phyloP scores from a whole-genome alignment of 2,797 vertebrate species.

The Chelon labrosus region DNA sequence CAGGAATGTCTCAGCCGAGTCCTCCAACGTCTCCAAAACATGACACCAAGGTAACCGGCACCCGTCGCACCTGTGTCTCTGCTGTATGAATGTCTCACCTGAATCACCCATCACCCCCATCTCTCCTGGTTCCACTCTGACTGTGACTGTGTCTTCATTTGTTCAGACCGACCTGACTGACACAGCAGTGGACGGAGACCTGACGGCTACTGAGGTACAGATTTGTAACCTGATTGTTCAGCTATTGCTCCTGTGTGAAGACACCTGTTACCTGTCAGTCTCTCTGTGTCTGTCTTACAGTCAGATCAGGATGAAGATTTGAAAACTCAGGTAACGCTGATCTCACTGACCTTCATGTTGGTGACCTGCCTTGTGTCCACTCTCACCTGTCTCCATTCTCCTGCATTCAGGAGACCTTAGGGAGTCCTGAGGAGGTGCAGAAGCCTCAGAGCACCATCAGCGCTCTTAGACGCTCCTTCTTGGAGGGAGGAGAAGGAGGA shows the following conservation, averaged over 20 bases:
- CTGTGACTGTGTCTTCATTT: not conserved
- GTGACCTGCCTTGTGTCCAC: not conserved
- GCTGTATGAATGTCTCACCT: too few species aligned
- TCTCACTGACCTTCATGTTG: not conserved
- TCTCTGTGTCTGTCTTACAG: constrained; percentile 72
- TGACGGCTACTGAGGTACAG: constrained; percentile 93
- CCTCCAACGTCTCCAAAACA: constrained; percentile 84
- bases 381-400: not conserved
- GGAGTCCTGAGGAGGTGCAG: constrained; percentile 90
- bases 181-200: constrained; percentile 92
- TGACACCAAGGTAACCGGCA: constrained; percentile 89
- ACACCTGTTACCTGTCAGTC: not conserved
- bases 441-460: constrained; percentile 93
- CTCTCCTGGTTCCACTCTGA: too few species aligned
- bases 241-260: not conserved
- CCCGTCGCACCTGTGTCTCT: not conserved
- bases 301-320: constrained; percentile 96
- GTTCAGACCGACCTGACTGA: constrained; percentile 94
- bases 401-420: constrained; percentile 83
- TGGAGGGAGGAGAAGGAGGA: constrained; percentile 79
- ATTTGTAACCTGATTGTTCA: not conserved
- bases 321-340: constrained; percentile 88
- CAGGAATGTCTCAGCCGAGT: constrained; percentile 83
- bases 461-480: constrained; percentile 93
- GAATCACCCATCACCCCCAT: not conserved